Evolutionary conservation across 2,113 vertebrate genomes (phyloP).

Genomic region (Dipodomys ordii): DNA sequence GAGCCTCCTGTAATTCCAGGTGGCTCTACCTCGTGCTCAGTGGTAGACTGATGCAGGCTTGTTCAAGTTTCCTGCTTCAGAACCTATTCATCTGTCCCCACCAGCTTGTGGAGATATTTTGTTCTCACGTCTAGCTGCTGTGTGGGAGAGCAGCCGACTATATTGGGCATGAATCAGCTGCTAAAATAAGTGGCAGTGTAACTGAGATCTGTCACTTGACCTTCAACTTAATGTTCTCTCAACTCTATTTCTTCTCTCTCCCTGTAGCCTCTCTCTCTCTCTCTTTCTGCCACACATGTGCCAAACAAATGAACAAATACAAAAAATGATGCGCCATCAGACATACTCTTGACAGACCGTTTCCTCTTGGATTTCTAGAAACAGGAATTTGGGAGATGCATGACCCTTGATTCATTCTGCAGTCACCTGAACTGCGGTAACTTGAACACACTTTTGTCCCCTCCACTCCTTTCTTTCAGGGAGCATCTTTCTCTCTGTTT

Average conservation of each 20-base stretch:
- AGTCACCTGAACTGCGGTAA: background rate
- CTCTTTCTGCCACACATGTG: background rate
- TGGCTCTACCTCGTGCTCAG: background rate
- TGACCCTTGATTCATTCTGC: background rate
- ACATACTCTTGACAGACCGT: background rate
- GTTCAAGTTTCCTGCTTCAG: background rate
- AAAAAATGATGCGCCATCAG: background rate
- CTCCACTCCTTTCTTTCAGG: background rate
- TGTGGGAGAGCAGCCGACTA: conserved; percentile 45
- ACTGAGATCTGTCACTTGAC: conserved; percentile 64
- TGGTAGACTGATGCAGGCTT: background rate
- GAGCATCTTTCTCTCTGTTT: background rate
- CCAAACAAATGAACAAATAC: background rate
- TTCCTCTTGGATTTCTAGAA: conserved; percentile 23
- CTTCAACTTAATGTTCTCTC: conserved; percentile 68
- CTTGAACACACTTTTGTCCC: background rate
- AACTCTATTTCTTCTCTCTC: background rate
- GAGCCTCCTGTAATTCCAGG: background rate
- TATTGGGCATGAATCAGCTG: conserved; percentile 61
- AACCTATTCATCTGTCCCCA: background rate
- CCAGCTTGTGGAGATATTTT: background rate
- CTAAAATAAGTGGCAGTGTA: conserved; percentile 70
- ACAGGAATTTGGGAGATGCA: background rate
- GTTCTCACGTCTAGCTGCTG: background rate
- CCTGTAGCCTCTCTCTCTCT: background rate